Percentiles rank a stretch among this genome's conserved stretches.
These are phyloP conservation scores for Phanerotoma sp. DNA, from an alignment of 2,888 invertebrate species.

Conservation along the genomic window DNA sequence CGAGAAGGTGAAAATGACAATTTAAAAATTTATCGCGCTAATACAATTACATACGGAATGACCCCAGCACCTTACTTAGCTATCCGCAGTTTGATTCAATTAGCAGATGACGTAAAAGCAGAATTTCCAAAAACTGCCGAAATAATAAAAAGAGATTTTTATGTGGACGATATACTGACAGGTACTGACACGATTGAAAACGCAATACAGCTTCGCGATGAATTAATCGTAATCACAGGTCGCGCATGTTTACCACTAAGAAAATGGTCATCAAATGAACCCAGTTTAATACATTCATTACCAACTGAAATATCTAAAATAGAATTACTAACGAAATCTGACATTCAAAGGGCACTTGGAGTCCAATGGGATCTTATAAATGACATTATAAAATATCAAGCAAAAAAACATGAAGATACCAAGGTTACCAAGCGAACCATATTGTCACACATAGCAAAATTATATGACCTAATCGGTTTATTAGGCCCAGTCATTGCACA, in stretches of 20 bases:
- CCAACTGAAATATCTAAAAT: background rate
- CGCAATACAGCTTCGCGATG: conserved; percentile 23
- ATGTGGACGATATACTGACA: conserved; percentile 40
- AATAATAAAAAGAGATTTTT: conserved; percentile 30
- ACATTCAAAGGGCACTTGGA: background rate
- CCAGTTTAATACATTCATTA: too few relatives aligned
- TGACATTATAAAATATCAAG: background rate
- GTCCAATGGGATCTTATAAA: background rate
- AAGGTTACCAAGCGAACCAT: background rate
- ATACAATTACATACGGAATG: conserved; percentile 29
- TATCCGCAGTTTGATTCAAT: conserved; percentile 30
- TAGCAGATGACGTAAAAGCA: conserved; percentile 28
- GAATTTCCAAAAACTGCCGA: conserved; percentile 28
- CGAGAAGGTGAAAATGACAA: conserved; percentile 5
- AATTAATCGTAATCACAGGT: conserved; percentile 23
- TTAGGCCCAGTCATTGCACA: background rate
- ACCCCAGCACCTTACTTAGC: conserved; percentile 35
- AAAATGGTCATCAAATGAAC: conserved; percentile 9
- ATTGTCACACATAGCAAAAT: background rate
- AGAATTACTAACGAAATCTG: too few relatives aligned
- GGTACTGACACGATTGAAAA: conserved; percentile 28
- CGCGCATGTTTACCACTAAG: conserved; percentile 9
- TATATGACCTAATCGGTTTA: background rate
- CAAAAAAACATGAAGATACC: background rate
- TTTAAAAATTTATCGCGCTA: conserved; percentile 12